Evolutionary conservation across 2,113 vertebrate species (phyloP).

Genomic region (Scatophagus argus): DNA sequence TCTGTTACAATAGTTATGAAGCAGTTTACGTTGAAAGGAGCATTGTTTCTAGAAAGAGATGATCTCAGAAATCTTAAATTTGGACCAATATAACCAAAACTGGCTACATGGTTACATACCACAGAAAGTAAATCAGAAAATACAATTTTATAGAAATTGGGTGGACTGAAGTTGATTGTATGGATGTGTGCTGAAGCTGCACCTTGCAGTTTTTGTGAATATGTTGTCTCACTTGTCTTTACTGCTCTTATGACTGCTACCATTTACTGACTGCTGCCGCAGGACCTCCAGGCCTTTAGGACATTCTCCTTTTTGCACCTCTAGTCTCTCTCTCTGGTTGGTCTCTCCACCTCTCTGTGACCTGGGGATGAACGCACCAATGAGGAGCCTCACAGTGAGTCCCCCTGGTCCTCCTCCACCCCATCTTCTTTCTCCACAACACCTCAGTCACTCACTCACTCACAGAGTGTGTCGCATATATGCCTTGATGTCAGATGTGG

Average conservation of each 20-base stretch:
- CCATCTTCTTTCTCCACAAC: slow-evolving; percentile 77
- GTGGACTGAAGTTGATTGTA: not conserved
- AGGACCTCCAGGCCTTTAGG: slow-evolving; percentile 66
- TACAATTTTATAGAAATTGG: not conserved
- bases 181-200: slow-evolving; percentile 9
- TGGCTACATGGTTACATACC: not conserved
- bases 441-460: slow-evolving; percentile 73
- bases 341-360: slow-evolving; percentile 79
- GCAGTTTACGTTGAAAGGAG: not conserved
- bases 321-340: slow-evolving; percentile 76
- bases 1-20: no score
- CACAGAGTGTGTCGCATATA: slow-evolving; percentile 84
- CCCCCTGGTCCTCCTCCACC: slow-evolving; percentile 61
- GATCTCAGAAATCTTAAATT: not conserved
- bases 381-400: slow-evolving; percentile 91
- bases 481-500: slow-evolving; percentile 85
- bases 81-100: not conserved
- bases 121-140: not conserved
- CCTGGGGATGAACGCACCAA: slow-evolving; percentile 89
- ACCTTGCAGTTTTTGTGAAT: slow-evolving; percentile 8
- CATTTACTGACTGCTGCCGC: slow-evolving; percentile 53
- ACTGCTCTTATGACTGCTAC: slow-evolving; percentile 55
- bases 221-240: slow-evolving; percentile 41
- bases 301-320: slow-evolving; percentile 66
- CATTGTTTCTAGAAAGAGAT: not conserved